Base-by-base conservation (phyloP, 2,113 vertebrate species). In the Salvator merianae region DNA sequence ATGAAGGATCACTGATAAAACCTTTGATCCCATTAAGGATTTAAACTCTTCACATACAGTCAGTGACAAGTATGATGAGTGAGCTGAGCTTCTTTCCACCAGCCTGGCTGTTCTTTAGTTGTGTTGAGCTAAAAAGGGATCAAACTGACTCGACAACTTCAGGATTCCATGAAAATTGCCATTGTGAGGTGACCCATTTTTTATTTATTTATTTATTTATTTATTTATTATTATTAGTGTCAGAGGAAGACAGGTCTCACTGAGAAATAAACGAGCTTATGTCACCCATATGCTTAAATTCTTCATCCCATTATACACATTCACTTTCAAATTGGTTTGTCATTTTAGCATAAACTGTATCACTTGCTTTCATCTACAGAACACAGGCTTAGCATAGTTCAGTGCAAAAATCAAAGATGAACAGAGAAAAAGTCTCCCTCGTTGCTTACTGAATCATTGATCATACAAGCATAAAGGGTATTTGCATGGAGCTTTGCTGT, bases 21-120 rank as follows among this genome's bases (percentile, higher is more conserved):
- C 93, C 95, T 96, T 95, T 95, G 94, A 95, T 95, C 95, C 95
- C 93, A 94, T 96, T 95, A 96, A 95, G 90, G 91, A 91, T 95
- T 90, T 95, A 95, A 96, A 95, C 93, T 95, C 93, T 92, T 96
- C 94, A 91, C 91, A 92, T 93, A 88, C 80, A 92, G 89, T 91
- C 86, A 86, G 93, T 95, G 95, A 95, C 96, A 95, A 92, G 91
- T 88, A 88, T 88, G 94, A 87, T 86, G 91, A 92, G 93, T 89
- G 90, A 92, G 83, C 65, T 79, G 91, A 92, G 91, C 88, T 87
- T 91, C 93, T 86, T 87, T 91, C 93, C 84, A 85, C 89, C 90
- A 91, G 90, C 82, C 81, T 92, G 74, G 1, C 92, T 90, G 87
- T 90, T 89, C 92, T 89, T 89, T 88, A 90, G 28, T 81, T 93